Conservation (phyloP, 1,140 invertebrate species). For the Anoplolepis gracilipes region DNA sequence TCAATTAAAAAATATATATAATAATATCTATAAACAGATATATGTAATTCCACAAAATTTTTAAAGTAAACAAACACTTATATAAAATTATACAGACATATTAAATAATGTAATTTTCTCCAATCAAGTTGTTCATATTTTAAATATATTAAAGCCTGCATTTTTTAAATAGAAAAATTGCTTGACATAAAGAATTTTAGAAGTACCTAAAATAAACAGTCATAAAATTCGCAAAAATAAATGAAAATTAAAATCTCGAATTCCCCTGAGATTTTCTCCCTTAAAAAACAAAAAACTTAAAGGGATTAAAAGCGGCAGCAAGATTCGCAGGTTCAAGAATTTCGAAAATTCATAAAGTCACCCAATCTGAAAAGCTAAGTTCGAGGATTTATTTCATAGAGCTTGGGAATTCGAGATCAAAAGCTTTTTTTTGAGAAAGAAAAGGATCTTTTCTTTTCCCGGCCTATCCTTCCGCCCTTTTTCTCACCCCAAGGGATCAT, state of each 20-base stretch:
- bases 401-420: neutral
- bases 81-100: no score
- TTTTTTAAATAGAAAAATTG: no score
- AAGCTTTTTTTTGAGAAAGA: slow-evolving; percentile 1
- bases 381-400: neutral
- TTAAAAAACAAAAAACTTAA: neutral
- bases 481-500: neutral
- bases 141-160: no score
- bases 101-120: no score
- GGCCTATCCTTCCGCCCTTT: neutral
- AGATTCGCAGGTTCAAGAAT: neutral
- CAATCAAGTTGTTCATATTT: no score
- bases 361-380: slow-evolving; percentile 6
- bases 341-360: neutral
- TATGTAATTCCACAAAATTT: no score
- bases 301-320: neutral
- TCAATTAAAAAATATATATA: neutral
- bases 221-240: no score
- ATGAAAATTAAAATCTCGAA: neutral
- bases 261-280: neutral
- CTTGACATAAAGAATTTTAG: no score
- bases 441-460: neutral
- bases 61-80: no score
- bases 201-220: no score
- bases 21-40: no score